Evolutionary conservation across 2,888 invertebrate species (phyloP).

Genomic region (Drosophila birchii): DNA sequence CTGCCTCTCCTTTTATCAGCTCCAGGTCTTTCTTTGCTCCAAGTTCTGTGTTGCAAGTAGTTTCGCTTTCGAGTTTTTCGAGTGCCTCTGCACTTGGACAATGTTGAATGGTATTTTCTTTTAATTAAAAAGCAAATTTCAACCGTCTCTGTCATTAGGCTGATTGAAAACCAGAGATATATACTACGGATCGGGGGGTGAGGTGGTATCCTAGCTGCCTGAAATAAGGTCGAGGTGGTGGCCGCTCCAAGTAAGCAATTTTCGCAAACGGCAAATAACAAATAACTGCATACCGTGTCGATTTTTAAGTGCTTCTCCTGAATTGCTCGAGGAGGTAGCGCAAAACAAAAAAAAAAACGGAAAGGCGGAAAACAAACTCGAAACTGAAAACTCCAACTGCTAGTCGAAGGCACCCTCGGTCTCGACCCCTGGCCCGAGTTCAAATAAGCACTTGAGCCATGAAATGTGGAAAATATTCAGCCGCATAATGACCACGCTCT

Average conservation of each 20-base stretch:
- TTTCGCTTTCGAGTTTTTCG: constrained; percentile 38
- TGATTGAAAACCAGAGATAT: constrained; percentile 67
- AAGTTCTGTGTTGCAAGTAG: constrained; percentile 35
- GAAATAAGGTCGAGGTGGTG: not conserved
- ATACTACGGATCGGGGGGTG: not conserved
- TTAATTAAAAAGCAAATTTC: constrained; percentile 77
- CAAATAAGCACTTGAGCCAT: constrained; percentile 76
- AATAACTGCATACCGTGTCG: constrained; percentile 74
- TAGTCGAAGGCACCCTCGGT: constrained; percentile 50
- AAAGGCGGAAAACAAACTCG: constrained; percentile 36
- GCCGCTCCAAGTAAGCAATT: constrained; percentile 68
- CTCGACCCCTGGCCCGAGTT: constrained; percentile 23
- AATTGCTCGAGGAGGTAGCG: constrained; percentile 41
- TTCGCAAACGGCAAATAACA: constrained; percentile 68
- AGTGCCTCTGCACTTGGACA: constrained; percentile 41
- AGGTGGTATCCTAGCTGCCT: not conserved
- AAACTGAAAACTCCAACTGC: constrained; percentile 53
- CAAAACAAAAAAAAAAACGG: constrained; percentile 14
- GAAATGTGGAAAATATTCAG: constrained; percentile 69
- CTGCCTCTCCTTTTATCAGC: constrained; percentile 55
- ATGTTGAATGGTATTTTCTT: constrained; percentile 65
- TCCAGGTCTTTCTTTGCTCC: constrained; percentile 22
- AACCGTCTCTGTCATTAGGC: constrained; percentile 67
- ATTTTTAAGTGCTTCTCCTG: constrained; percentile 76
- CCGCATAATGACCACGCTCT: constrained; percentile 73